Conservation (phyloP, 2,888 invertebrate genomes). For the Xestia c-nigrum region DNA sequence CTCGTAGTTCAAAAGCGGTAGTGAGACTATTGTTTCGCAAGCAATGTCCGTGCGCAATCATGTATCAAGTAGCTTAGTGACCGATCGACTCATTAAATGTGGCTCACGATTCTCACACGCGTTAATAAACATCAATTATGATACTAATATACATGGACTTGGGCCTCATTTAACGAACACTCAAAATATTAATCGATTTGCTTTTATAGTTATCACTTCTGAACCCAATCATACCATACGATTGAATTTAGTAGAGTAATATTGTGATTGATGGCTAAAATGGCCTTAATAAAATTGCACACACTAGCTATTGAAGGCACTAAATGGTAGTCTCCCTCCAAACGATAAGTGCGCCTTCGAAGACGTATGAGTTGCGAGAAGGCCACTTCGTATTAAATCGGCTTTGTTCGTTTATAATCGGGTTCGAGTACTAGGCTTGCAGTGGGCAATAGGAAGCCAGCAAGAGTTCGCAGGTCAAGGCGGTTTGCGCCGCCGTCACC, state of each 20-base stretch:
- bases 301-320: slow-evolving; percentile 29
- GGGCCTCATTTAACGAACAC: slow-evolving; percentile 37
- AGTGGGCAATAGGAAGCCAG: slow-evolving; percentile 79
- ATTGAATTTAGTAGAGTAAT: slow-evolving; percentile 24
- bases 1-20: slow-evolving; percentile 69
- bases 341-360: slow-evolving; percentile 28
- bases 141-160: slow-evolving; percentile 49
- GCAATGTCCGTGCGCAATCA: slow-evolving; percentile 70
- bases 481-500: slow-evolving; percentile 72
- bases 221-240: neutral
- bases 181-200: slow-evolving; percentile 40
- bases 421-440: slow-evolving; percentile 77
- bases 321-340: slow-evolving; percentile 29
- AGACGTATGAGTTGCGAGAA: slow-evolving; percentile 37
- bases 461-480: slow-evolving; percentile 85
- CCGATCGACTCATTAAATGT: slow-evolving; percentile 59
- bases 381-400: slow-evolving; percentile 58
- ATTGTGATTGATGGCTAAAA: slow-evolving; percentile 33
- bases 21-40: slow-evolving; percentile 75
- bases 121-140: slow-evolving; percentile 63
- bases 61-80: slow-evolving; percentile 70
- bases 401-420: slow-evolving; percentile 65
- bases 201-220: slow-evolving; percentile 33
- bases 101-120: slow-evolving; percentile 56
- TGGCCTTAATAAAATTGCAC: slow-evolving; percentile 39